Conservation (phyloP, 1,140 invertebrate species). For the Zaprionus davidi region DNA sequence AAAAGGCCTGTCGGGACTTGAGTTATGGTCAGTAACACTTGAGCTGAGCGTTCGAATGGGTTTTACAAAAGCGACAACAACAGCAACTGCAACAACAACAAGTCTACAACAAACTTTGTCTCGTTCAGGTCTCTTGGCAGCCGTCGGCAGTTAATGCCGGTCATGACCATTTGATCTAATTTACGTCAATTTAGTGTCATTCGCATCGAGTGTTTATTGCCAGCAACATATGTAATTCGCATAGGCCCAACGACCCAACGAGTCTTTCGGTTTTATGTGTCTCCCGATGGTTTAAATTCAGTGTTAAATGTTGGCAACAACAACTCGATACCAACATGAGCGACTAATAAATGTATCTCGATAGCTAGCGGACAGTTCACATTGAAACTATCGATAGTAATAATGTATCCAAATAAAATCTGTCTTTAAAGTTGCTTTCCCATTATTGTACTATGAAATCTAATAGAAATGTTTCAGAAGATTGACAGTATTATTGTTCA, state of each 20-base stretch:
- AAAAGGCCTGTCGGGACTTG: constrained; percentile 65
- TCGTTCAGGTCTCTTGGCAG: constrained; percentile 5
- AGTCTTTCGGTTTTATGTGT: constrained; percentile 18
- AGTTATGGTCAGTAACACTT: constrained; percentile 80
- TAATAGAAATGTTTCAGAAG: too few species aligned
- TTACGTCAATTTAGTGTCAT: constrained; percentile 78
- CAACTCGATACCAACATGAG: neutral
- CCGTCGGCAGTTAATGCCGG: constrained; percentile 66
- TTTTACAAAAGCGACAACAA: constrained; percentile 55
- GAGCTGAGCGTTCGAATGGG: constrained; percentile 67
- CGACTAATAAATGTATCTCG: neutral
- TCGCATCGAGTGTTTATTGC: constrained; percentile 70
- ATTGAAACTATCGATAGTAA: neutral
- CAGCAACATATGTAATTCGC: constrained; percentile 25
- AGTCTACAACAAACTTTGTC: neutral
- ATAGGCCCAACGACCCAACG: constrained; percentile 13
- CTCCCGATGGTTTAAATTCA: constrained; percentile 10
- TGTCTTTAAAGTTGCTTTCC: neutral
- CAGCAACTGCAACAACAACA: constrained; percentile 4
- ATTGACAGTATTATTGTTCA: too few species aligned
- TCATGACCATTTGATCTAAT: constrained; percentile 67
- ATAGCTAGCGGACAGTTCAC: neutral
- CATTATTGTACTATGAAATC: neutral
- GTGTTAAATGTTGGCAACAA: constrained; percentile 10
- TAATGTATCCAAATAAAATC: neutral